phyloP scores from a whole-genome alignment of 2,888 invertebrate genomes.

The Leptinotarsa haldemani region DNA sequence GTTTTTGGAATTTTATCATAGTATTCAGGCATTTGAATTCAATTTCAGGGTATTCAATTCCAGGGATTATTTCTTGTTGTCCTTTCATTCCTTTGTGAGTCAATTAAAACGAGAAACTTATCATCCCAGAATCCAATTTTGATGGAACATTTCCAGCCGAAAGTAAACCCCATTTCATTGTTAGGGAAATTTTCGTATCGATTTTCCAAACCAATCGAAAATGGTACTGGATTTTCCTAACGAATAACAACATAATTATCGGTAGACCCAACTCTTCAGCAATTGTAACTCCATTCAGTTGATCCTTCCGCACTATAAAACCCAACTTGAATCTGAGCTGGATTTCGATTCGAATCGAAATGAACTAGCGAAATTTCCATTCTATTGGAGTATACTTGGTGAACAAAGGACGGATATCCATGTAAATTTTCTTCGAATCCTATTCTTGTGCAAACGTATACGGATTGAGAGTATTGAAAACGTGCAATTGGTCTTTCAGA shows the following conservation, averaged over 20 bases:
- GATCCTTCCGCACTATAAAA: constrained; percentile 28
- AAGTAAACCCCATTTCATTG: neutral
- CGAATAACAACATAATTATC: constrained; percentile 34
- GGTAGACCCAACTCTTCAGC: constrained; percentile 9
- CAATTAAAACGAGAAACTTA: neutral
- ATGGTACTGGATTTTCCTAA: constrained; percentile 27
- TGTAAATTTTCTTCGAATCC: constrained; percentile 37
- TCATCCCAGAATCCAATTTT: neutral
- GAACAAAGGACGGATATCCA: constrained; percentile 32
- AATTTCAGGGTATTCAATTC: no score
- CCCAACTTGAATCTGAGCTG: constrained; percentile 26
- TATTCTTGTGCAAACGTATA: constrained; percentile 18
- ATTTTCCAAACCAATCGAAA: constrained; percentile 13
- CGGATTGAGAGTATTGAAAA: neutral
- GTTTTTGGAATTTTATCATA: no score
- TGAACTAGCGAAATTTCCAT: constrained; percentile 34
- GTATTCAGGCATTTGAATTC: no score
- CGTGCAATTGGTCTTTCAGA: constrained; percentile 3
- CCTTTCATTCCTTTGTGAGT: neutral
- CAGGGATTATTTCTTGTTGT: neutral
- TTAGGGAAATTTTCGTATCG: neutral
- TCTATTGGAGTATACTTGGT: constrained; percentile 27
- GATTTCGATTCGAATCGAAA: constrained; percentile 31
- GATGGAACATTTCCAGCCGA: neutral
- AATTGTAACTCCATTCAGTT: constrained; percentile 29